Percentiles rank a stretch among this genome's conserved stretches.
Conservation (phyloP, 2,113 vertebrate species). For the Columba livia region DNA sequence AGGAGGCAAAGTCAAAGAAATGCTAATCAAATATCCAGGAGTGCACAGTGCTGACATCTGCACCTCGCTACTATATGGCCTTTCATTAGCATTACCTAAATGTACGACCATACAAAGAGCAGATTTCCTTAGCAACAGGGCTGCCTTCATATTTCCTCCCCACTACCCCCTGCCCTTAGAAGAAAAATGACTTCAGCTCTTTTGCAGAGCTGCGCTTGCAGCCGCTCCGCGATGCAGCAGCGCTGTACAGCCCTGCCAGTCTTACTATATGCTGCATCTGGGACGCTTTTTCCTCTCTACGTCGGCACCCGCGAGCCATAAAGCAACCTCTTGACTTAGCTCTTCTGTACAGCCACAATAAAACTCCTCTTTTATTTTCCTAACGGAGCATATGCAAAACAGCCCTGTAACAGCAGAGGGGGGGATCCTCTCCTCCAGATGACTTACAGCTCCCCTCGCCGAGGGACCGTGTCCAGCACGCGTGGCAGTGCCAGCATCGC, state of each 20-base stretch:
- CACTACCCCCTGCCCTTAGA: constrained; percentile 65
- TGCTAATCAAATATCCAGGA: constrained; percentile 65
- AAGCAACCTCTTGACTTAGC: constrained; percentile 66
- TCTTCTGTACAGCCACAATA: constrained; percentile 44
- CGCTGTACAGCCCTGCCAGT: background rate
- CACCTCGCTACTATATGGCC: constrained; percentile 60
- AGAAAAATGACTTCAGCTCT: constrained; percentile 65
- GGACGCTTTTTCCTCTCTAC: constrained; percentile 5
- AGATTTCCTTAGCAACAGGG: constrained; percentile 67
- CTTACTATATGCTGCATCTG: constrained; percentile 40
- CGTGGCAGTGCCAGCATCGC: background rate
- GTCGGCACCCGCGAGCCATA: background rate
- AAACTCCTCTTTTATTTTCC: constrained; percentile 33
- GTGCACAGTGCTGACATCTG: constrained; percentile 60
- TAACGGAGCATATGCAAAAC: constrained; percentile 54
- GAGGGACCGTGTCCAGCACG: background rate
- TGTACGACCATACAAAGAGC: constrained; percentile 60
- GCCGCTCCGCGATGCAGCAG: background rate
- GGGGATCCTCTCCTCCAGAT: constrained; percentile 42
- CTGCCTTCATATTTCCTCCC: constrained; percentile 67
- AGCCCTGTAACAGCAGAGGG: background rate
- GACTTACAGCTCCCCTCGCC: constrained; percentile 13
- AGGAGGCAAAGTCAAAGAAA: constrained; percentile 59
- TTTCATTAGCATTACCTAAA: constrained; percentile 71
- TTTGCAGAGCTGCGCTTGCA: background rate